A percentile compares a stretch with the other conserved stretches of the same genome.
Evolutionary conservation across 2,113 vertebrate species (phyloP).

Genomic region (Strix uralensis): DNA sequence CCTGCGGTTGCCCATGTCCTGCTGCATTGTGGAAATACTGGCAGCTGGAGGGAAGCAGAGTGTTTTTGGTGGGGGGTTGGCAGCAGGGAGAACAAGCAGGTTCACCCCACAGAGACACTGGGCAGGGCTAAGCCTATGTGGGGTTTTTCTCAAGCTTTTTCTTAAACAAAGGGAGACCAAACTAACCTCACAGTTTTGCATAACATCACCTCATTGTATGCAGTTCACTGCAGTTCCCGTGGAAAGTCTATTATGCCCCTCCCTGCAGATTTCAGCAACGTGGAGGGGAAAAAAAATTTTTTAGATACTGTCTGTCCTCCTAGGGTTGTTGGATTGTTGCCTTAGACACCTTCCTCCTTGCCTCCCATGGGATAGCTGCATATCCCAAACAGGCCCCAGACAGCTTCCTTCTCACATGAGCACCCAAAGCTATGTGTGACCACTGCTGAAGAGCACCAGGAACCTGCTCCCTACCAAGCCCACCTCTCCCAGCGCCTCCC

Average conservation of each 20-base stretch:
- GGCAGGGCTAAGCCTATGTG: fast-evolving
- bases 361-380: not conserved
- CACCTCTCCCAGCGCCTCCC: not conserved
- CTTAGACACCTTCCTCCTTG: no score
- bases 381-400: not conserved
- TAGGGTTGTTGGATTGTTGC: not conserved
- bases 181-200: not conserved
- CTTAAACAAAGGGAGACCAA: not conserved
- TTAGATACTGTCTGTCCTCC: no score
- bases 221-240: not conserved
- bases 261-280: not conserved
- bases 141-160: not conserved
- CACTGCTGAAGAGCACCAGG: not conserved
- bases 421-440: not conserved
- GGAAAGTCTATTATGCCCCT: not conserved
- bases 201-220: not conserved
- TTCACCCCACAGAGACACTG: not conserved
- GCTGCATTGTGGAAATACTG: not conserved
- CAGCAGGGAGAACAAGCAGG: fast-evolving
- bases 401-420: not conserved
- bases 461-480: not conserved
- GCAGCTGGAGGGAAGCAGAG: not conserved
- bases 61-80: fast-evolving
- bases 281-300: not conserved
- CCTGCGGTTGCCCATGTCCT: not conserved